Base-by-base conservation (phyloP, 2,888 invertebrate species). In the Lutraria lutraria region DNA sequence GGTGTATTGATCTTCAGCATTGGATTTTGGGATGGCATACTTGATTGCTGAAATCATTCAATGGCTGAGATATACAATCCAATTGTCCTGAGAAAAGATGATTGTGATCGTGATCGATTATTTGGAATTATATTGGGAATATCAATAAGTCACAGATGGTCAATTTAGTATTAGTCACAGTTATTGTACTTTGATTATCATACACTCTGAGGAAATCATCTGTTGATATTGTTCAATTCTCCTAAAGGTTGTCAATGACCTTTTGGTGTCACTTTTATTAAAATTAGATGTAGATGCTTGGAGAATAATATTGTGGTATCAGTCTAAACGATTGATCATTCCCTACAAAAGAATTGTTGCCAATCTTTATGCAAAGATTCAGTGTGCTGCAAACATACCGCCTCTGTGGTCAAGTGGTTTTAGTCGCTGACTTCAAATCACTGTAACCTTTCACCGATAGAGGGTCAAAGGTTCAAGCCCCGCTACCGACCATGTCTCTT, bases 91-190 rank as follows among this genome's bases (percentile, higher is more conserved):
- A 2, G 15, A 43, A 43, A 43, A 4, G 43, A 43, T 43, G 43
- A 76, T 19, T 76, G 16, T 76, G 34, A 76, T 76, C 34, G 16
- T 76, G 34, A 76, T 76, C 34, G 76, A 76, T 76, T 34, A 34
- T 31, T 76, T 31, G 16, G 76, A 76, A 76, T 76, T 76, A 76
- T 76, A 34, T 76, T 34, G 76, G 34, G 34, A 34, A 76, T 76
- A 76, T 76, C 76, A 34, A 34, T 34, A 76, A 76, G 76, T 31
- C 76, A 31, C 76, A 76, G 76, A 76, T 76, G 76, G 76, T 34
- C 21, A 3, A 56, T 56, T 21, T 21, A 76, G 29, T 76, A 34
- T 25, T 76, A 15, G 76, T 31, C 76, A 13, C 34, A 19, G 76
- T 76, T 34, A 76, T 34, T 76, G 34, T 76, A 76, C 34, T 31